These are phyloP conservation scores for Poeciliopsis paucimaculata DNA, from an alignment of 2,797 vertebrate species.

Conservation along the genomic window DNA sequence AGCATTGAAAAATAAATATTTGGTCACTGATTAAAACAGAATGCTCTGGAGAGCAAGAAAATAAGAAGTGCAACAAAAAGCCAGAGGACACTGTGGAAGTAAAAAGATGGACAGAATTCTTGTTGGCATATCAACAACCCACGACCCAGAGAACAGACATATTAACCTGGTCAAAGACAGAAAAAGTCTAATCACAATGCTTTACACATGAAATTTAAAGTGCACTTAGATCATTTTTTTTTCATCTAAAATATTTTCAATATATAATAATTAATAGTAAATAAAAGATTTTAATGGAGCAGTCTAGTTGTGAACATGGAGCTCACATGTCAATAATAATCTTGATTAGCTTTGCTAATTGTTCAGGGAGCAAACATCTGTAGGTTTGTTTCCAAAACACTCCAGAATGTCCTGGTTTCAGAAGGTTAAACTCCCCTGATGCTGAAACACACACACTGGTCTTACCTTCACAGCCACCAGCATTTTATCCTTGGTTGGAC, in stretches of 20 bases:
- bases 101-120: neutral
- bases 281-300: neutral
- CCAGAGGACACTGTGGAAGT: neutral
- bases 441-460: neutral
- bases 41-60: neutral
- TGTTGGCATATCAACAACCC: neutral
- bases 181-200: neutral
- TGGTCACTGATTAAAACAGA: neutral
- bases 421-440: neutral
- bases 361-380: neutral
- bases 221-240: neutral
- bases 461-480: slow-evolving; percentile 97
- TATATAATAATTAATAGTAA: neutral
- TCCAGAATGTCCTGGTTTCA: neutral
- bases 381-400: neutral
- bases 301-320: neutral
- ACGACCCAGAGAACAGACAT: neutral
- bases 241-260: neutral
- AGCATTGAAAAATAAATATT: neutral
- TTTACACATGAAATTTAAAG: neutral
- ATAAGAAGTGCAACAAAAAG: neutral
- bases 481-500: slow-evolving; percentile 97
- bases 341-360: neutral
- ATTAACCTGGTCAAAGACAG: neutral
- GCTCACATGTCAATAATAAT: too few relatives aligned